Evolutionary conservation across 2,888 invertebrate genomes (phyloP).

Genomic region (Magallana nippona): DNA sequence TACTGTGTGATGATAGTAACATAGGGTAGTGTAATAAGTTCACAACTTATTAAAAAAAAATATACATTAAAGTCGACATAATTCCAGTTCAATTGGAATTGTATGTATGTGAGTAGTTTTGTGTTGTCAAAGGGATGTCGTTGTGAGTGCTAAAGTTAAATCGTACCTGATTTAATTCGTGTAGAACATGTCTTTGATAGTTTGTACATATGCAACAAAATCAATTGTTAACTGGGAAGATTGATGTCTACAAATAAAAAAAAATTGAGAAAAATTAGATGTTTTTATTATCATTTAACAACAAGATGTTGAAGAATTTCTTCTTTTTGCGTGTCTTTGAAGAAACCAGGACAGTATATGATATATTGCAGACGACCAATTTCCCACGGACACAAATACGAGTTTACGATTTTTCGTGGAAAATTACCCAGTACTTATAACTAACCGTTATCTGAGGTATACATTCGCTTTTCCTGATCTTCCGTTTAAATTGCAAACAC

Average conservation of each 20-base stretch:
- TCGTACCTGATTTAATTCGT: neutral
- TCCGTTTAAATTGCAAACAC: too few relatives aligned
- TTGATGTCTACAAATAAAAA: constrained; percentile 29
- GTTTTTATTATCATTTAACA: neutral
- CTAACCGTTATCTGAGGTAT: too few relatives aligned
- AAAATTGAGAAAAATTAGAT: neutral
- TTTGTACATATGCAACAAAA: constrained; percentile 24
- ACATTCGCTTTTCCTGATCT: too few relatives aligned
- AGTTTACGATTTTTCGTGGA: too few relatives aligned
- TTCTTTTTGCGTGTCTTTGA: too few relatives aligned
- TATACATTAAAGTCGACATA: neutral
- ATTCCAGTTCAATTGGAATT: neutral
- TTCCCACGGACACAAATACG: too few relatives aligned
- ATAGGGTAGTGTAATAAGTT: too few relatives aligned
- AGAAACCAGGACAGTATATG: too few relatives aligned
- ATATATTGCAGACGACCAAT: too few relatives aligned
- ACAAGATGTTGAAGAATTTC: too few relatives aligned
- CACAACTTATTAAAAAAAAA: neutral
- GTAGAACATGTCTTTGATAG: neutral
- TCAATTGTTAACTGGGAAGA: neutral
- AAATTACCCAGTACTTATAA: too few relatives aligned
- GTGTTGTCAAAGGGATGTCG: neutral
- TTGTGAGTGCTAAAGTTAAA: neutral
- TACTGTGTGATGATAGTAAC: neutral
- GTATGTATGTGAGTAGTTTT: neutral